These are phyloP conservation scores for Carcharodon carcharias DNA, from an alignment of 2,797 vertebrate genomes.

Conservation along the genomic window DNA sequence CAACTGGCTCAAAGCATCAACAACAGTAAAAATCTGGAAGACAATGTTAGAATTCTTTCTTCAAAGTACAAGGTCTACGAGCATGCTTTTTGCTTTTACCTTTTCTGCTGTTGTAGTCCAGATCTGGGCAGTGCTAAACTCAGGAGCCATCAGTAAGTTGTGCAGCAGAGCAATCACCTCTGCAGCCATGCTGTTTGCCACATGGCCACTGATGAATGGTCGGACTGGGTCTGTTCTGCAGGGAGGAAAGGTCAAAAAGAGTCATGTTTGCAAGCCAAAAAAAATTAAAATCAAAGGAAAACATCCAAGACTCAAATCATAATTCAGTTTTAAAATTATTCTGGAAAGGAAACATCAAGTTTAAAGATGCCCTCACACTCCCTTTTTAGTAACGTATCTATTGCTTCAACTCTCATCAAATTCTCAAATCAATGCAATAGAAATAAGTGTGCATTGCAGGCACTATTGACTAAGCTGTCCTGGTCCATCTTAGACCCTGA, in stretches of 20 bases:
- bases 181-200: constrained; percentile 98
- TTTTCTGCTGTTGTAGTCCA: constrained; percentile 97
- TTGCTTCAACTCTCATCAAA: neutral
- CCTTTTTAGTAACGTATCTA: neutral
- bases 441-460: neutral
- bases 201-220: constrained; percentile 95
- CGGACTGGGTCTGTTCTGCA: constrained; percentile 86
- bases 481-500: neutral
- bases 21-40: neutral
- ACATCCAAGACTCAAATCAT: neutral
- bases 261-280: neutral
- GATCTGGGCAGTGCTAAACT: constrained; percentile 94
- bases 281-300: neutral
- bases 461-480: neutral
- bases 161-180: constrained; percentile 95
- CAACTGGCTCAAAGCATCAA: neutral
- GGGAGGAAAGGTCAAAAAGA: neutral
- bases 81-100: constrained; percentile 52
- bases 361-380: neutral
- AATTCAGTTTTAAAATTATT: neutral
- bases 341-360: neutral
- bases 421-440: neutral
- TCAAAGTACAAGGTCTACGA: neutral
- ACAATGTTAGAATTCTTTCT: neutral
- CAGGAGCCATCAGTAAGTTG: constrained; percentile 88